Evolutionary conservation across 1,140 invertebrate species (phyloP), one percentile per base, ranked within the genome.

Genomic region (Armadillidium nasatum): DNA sequence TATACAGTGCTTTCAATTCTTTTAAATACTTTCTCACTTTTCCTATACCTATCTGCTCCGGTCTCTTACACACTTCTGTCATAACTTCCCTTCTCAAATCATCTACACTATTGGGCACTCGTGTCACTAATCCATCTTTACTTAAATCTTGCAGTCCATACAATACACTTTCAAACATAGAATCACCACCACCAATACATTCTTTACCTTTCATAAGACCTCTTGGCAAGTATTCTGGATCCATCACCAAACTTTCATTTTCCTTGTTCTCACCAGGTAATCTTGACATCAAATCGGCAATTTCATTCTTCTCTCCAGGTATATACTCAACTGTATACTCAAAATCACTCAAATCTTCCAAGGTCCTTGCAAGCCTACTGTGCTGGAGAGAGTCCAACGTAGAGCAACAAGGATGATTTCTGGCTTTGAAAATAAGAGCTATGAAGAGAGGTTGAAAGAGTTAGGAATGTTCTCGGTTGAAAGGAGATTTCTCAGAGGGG

Each of bases 261-360:
- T 33, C 33, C 33, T 6, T 33, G 3, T 71, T 3, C 1, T 4
- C 7, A 15, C 13, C 69, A 22, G 69, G 69, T 4, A 71, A 11
- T 11, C 21, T 11, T 4, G 69, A 71, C 69, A 71, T 33, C 3
- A 11, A 22, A 71, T 71, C 69, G 0, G 69, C 69, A 71, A 71
- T 71, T 33, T 33, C 69, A 71, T 71, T 71, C 11, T 71, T 71
- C 69, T 71, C 10, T 4, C 69, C 69, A 71, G 69, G 69, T 22
- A 71, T 22, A 71, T 71, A 71, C 7, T 71, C 69, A 22, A 71
- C 44, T 0, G 10, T 22, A 21, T 33, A 71, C 3, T 11, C 13
- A 21, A 71, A 71, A 71, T 71, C 10, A 71, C 69, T 71, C 69
- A 72, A 72, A 23, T 72, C 71, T 23, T 72, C 71, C 44, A 72